phyloP scores from a whole-genome alignment of 2,888 invertebrate genomes.

The Melinaea marsaeus region DNA sequence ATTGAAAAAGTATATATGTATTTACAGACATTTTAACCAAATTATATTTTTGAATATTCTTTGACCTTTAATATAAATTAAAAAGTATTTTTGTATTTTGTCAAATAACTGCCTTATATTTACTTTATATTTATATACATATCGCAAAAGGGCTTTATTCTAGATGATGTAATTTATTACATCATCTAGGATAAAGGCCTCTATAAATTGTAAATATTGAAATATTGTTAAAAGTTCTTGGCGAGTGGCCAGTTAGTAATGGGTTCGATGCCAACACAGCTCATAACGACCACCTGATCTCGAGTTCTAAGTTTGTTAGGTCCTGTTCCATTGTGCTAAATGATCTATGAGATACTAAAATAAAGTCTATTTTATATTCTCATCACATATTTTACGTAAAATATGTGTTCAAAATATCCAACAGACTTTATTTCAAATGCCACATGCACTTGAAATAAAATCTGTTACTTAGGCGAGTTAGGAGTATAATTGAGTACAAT shows the following conservation, averaged over 20 bases:
- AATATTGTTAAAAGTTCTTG: conserved; percentile 32
- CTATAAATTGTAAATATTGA: conserved; percentile 38
- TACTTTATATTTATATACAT: conserved; percentile 5
- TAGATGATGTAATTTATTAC: conserved; percentile 38
- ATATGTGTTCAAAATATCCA: too few relatives aligned
- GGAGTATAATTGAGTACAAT: background rate
- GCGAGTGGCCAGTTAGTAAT: conserved; percentile 34
- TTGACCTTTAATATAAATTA: too few relatives aligned
- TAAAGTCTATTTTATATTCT: conserved; percentile 23
- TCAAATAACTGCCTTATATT: background rate
- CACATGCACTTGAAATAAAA: background rate
- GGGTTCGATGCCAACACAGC: conserved; percentile 32
- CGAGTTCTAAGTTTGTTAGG: conserved; percentile 24
- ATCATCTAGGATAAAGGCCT: conserved; percentile 32
- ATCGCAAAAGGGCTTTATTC: conserved; percentile 33
- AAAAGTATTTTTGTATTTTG: background rate
- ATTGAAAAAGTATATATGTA: too few relatives aligned
- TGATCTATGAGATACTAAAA: conserved; percentile 23
- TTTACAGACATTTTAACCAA: too few relatives aligned
- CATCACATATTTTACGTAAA: background rate
- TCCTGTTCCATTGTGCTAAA: conserved; percentile 27
- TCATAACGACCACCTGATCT: conserved; percentile 29
- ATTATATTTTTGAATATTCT: too few relatives aligned
- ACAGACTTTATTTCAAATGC: too few relatives aligned
- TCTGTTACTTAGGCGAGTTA: background rate